Base-by-base conservation (phyloP, 2,797 vertebrate genomes). In the Sardinella longiceps region DNA sequence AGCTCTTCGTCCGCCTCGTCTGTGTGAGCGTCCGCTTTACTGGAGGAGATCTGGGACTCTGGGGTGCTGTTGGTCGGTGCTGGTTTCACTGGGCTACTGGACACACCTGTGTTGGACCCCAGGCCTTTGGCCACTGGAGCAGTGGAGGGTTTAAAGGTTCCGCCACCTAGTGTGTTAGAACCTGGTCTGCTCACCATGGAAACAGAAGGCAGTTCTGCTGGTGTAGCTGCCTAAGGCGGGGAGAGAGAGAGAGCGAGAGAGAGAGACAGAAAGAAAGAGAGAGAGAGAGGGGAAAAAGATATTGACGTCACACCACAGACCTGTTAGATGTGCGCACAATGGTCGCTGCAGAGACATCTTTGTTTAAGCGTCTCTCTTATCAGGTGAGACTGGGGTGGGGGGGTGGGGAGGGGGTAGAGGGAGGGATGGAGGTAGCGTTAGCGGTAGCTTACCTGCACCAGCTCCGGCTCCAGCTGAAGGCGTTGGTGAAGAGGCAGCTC, bases 1-100 rank as follows among this genome's bases (percentile, higher is more conserved):
- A 99, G 93, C 84, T 98, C 97, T 86, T 97, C 94, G 23, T 98
- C 97, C 25, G 91, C 88, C 6, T 93, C 91, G 82, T 96, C 95
- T 30, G 10, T 85, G 3, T n/a, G 30, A 1, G 63, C 51, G 66
- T 85, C 84, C 25, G 85, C 84, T 1, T 86, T 1, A 3, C 33
- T 83, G 0, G 82, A 80, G 51, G 88, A 81, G 43, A 84, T 51
- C 50, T 14, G 84, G 0, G 85, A 51, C 2, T 25, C 10, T n/a
- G n/a, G n/a, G 28, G 82, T 15, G 1, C 88, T 56, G 1, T 88
- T 56, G 11, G 2, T 51, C 3, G 43, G 5, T 20, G 9, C 81
- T 0, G 88, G 46, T 77, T 81, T 85, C 10, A 86, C 0, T n/a
- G 81, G 74, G 23, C 0, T 14, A 0, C 0, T 14, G 0, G 90